Evolutionary conservation across 1,140 invertebrate species (phyloP), one percentile per base, ranked within the genome.

Genomic region (Lordiphosa mommai): DNA sequence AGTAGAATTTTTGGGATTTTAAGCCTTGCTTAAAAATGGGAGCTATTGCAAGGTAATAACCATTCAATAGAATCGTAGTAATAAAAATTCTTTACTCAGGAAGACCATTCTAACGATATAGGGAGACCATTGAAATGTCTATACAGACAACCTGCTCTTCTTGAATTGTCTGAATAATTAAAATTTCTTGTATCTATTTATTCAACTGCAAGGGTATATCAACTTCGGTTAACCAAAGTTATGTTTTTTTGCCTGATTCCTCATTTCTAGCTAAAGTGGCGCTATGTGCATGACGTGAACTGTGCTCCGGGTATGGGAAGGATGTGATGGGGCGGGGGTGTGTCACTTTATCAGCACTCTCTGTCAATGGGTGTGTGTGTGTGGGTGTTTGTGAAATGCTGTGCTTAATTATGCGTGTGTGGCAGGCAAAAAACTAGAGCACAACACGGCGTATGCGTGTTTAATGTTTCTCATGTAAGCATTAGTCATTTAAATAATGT

Each of bases 361-460:
- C 29, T 37, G 3, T 6, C 13, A 29, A 10, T 37, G 38, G 9
- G 32, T 3, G 27, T 32, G 27, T 49, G 27, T 36, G 12, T 51
- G 29, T 37, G 33, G 34, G 10, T 29, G 23, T 48, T 20, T 69
- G 58, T 61, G 36, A 57, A 37, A 50, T 33, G 40, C 52, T 49
- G 51, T 74, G 60, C 61, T 73, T 80, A 80, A 80, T 80, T 80
- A 80, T 82, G 71, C 66, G 55, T 68, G 64, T 68, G 46, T 68
- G 47, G 29, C 30, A 20, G 16, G 5, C 16, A 40, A 53, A 60
- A 68, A 23, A 33, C n/a, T 57, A 27, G 50, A 40, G 40, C 51
- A 51, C 40, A 66, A 48, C 60, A 17, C 46, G 59, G 60, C 70
- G 44, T 74, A 70, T 80, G 74, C 70, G 70, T 80, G 76, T 60